Conservation (phyloP, 2,888 invertebrate species). For the Autographa pulchrina region DNA sequence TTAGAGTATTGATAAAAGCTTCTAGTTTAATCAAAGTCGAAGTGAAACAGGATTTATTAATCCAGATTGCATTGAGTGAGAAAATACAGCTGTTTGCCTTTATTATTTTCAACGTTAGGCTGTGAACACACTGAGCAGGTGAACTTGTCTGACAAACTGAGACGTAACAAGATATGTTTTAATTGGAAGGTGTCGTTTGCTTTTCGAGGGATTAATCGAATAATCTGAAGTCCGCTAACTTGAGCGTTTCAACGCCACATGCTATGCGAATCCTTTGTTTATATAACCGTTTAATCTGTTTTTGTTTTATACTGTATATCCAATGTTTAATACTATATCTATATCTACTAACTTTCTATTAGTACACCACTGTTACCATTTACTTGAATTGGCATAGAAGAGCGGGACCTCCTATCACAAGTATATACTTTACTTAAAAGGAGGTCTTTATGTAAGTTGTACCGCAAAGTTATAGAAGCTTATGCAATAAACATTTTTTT, state of each 20-base stretch:
- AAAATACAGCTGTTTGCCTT: slow-evolving; percentile 67
- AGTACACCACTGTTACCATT: no score
- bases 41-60: slow-evolving; percentile 33
- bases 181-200: neutral
- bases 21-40: slow-evolving; percentile 29
- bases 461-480: no score
- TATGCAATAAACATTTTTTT: no score
- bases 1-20: slow-evolving; percentile 19
- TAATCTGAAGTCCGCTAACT: neutral
- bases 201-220: neutral
- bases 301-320: neutral
- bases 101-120: slow-evolving; percentile 47
- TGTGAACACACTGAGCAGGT: slow-evolving; percentile 18
- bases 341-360: no score
- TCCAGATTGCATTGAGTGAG: slow-evolving; percentile 52
- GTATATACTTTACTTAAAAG: no score
- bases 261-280: neutral
- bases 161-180: neutral
- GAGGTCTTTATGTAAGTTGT: no score
- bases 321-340: no score
- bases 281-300: neutral
- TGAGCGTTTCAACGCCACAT: neutral
- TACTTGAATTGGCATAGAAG: no score
- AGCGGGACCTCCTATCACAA: no score
- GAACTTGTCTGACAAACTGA: neutral